A percentile compares a stretch with the other conserved stretches of the same genome.
These are phyloP conservation scores for Drosophila miranda DNA, from an alignment of 1,140 invertebrate species.

Conservation along the genomic window DNA sequence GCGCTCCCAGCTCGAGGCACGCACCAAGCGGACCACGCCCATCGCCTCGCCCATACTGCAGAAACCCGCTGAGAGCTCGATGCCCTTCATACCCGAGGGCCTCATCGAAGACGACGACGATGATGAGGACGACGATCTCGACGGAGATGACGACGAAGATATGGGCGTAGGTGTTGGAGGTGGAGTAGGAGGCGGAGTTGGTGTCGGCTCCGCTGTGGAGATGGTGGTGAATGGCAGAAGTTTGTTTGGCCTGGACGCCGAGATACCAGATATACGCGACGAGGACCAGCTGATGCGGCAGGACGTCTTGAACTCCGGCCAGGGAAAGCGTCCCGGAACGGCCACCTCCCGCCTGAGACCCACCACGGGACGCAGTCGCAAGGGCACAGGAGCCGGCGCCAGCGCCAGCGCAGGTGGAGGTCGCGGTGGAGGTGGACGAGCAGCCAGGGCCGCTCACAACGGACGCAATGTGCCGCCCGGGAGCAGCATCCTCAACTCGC, in stretches of 20 bases:
- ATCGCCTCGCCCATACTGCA: slow-evolving; percentile 65
- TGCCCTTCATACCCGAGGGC: slow-evolving; percentile 78
- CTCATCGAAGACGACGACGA: slow-evolving; percentile 72
- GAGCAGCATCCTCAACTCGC: slow-evolving; percentile 49
- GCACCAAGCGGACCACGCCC: slow-evolving; percentile 65
- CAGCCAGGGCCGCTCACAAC: slow-evolving; percentile 9
- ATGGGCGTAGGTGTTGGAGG: background rate
- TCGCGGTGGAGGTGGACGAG: background rate
- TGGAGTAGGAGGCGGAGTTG: background rate
- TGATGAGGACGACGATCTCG: slow-evolving; percentile 45
- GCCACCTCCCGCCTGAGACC: slow-evolving; percentile 72
- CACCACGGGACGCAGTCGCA: slow-evolving; percentile 70
- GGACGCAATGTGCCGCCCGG: slow-evolving; percentile 40
- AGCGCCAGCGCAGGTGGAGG: slow-evolving; percentile 2
- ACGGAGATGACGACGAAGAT: slow-evolving; percentile 16
- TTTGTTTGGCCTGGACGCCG: slow-evolving; percentile 59
- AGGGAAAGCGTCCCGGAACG: slow-evolving; percentile 54
- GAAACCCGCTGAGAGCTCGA: slow-evolving; percentile 68
- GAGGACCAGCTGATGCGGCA: slow-evolving; percentile 66
- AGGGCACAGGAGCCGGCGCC: slow-evolving; percentile 22
- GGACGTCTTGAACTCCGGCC: background rate
- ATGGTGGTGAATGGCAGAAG: slow-evolving; percentile 35
- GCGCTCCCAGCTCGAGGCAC: slow-evolving; percentile 62
- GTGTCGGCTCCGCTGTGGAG: slow-evolving; percentile 6
- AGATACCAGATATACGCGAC: slow-evolving; percentile 73